A percentile compares a stretch with the other conserved stretches of the same genome.
These are phyloP conservation scores for Litocranius walleri DNA, from an alignment of 2,113 vertebrate genomes.

Conservation along the genomic window DNA sequence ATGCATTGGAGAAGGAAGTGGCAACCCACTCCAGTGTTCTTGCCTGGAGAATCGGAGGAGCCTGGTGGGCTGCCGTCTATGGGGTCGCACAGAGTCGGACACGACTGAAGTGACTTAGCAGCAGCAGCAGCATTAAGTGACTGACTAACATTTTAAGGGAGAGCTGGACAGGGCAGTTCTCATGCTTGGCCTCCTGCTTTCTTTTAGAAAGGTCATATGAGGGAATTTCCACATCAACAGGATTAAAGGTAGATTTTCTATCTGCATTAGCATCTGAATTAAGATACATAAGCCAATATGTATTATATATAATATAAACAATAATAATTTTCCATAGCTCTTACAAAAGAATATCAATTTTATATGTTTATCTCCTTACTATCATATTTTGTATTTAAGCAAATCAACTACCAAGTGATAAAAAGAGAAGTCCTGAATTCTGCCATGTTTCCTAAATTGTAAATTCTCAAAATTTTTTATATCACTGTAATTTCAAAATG, in stretches of 20 bases:
- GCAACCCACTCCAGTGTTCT: no score
- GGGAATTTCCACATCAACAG: neutral
- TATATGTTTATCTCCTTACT: conserved; percentile 13
- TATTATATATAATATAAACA: neutral
- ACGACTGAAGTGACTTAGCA: no score
- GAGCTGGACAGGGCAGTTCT: neutral
- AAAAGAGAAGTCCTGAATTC: neutral
- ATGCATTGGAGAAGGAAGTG: no score
- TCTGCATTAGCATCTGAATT: neutral
- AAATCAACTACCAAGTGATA: conserved; percentile 5
- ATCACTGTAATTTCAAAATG: neutral
- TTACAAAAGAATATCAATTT: neutral
- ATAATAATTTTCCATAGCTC: neutral
- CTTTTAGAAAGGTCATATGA: neutral
- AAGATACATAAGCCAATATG: neutral
- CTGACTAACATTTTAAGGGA: neutral
- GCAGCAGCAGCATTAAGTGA: neutral
- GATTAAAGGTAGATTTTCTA: neutral
- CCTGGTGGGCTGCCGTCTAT: no score
- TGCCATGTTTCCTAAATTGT: neutral
- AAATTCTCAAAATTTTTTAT: conserved; percentile 19
- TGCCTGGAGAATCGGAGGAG: no score
- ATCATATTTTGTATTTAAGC: neutral
- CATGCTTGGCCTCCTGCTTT: neutral
- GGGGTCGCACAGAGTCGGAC: no score